Evolutionary conservation across 2,888 invertebrate genomes (phyloP), one percentile per base, ranked within the genome.

Genomic region (Ditylenchus weischeri): DNA sequence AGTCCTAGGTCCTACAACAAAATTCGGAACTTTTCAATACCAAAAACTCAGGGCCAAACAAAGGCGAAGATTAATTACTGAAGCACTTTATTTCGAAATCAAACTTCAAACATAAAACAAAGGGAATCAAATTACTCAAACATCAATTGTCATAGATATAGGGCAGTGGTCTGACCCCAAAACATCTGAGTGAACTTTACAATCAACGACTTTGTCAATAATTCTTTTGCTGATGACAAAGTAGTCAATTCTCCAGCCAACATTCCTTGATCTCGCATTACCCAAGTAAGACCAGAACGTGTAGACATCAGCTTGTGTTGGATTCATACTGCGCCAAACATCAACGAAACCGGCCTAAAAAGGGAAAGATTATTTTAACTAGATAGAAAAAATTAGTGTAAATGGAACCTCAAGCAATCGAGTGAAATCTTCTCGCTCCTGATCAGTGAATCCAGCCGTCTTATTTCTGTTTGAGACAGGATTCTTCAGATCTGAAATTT

Each of bases 241-340:
- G 84, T 98, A 98, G 85, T 98, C 98, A 82, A 98, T 86, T 79
- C 98, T 88, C 93, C 96, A 99, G 84, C 98, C 98, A 73, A 93
- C 88, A 85, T 98, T 93, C 81, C 90, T 93, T 13, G 89, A 86
- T 63, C 96, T 87, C 10, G 91, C 88, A 84, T 92, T 92, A 71
- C 86, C 86, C 88, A 95, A 90, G 83, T 93, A 95, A 0, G 92
- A 89, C 69, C 72, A 72, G 43, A 57, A 72, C 4, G 72, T 74
- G 61, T 75, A 72, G 18, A 66, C 75, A n/a, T 88, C 70, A 8
- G 87, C 88, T 78, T 88, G 86, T 11, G 92, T 89, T 0, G 96
- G 95, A 85, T 96, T 89, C 2, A 94, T 85, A 73, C 89, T 87
- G 38, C 96, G 87, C 84, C 89, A 98, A n/a, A 69, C 75, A 85